These are phyloP conservation scores for Phytoseiulus persimilis DNA, from an alignment of 2,888 invertebrate genomes.

Conservation along the genomic window DNA sequence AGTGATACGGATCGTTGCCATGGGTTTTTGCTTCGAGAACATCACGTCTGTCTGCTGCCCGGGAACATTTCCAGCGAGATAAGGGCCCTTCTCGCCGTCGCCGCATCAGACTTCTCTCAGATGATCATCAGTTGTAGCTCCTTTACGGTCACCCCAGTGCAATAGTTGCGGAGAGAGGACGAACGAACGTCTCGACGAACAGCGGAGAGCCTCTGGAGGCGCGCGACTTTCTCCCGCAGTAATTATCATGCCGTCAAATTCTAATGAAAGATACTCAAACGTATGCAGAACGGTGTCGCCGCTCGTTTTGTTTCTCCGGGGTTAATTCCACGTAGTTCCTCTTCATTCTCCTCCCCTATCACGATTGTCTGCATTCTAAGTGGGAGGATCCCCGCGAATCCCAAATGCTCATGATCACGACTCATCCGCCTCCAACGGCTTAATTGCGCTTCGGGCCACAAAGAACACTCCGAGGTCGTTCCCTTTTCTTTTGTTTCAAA, in stretches of 20 bases:
- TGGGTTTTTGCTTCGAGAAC: too few species aligned
- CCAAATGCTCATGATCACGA: neutral
- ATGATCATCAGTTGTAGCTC: too few species aligned
- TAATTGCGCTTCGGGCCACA: neutral
- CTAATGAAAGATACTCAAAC: neutral
- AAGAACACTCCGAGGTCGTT: neutral
- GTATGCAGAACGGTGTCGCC: neutral
- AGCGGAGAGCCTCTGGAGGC: neutral
- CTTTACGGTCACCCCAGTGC: too few species aligned
- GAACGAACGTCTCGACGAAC: neutral
- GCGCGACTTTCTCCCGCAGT: neutral
- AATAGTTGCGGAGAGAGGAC: neutral
- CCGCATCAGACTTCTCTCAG: too few species aligned
- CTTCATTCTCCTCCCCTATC: neutral
- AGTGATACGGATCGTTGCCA: too few species aligned
- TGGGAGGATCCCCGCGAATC: neutral
- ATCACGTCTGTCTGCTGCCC: too few species aligned
- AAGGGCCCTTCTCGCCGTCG: too few species aligned
- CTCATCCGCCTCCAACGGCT: neutral
- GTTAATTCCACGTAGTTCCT: neutral
- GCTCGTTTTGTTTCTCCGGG: neutral
- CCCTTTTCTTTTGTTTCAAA: neutral
- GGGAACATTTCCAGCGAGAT: too few species aligned
- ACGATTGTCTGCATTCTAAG: neutral
- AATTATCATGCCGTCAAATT: neutral